phyloP scores from a whole-genome alignment of 2,797 vertebrate genomes.

The Rhyacichthys aspro region DNA sequence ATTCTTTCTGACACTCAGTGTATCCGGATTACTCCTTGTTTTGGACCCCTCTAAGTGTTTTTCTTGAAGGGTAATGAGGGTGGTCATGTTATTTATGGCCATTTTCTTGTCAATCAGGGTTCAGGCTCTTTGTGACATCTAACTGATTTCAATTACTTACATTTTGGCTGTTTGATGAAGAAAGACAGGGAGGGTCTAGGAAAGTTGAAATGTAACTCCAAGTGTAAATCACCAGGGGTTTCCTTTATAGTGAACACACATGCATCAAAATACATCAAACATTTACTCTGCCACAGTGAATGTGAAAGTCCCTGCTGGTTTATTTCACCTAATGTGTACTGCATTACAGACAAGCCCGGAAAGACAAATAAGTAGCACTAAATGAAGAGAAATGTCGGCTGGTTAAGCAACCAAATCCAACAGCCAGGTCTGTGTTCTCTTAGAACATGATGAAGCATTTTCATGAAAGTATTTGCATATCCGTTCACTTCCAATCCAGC shows the following conservation, averaged over 20 bases:
- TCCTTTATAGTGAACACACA: conserved; percentile 47
- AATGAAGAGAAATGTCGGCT: conserved; percentile 23
- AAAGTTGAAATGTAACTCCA: conserved; percentile 64
- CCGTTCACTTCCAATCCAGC: conserved; percentile 56
- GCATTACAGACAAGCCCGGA: conserved; percentile 11
- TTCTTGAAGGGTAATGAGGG: conserved; percentile 71
- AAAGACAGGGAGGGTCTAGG: conserved; percentile 59
- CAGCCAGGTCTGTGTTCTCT: conserved; percentile 16
- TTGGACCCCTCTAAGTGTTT: conserved; percentile 76
- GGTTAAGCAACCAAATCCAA: conserved; percentile 41
- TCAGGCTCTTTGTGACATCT: conserved; percentile 65
- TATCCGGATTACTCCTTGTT: conserved; percentile 71
- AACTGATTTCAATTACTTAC: conserved; percentile 73
- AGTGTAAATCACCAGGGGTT: conserved; percentile 44
- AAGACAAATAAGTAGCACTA: conserved; percentile 30
- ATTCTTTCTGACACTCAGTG: conserved; percentile 72
- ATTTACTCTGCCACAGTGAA: conserved; percentile 20
- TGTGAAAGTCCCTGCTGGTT: conserved; percentile 47
- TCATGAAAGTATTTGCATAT: conserved; percentile 65
- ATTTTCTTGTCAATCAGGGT: conserved; percentile 81
- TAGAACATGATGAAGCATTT: conserved; percentile 58
- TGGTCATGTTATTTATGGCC: conserved; percentile 78
- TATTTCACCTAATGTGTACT: conserved; percentile 44
- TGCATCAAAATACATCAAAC: conserved; percentile 37
- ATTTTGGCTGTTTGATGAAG: conserved; percentile 52